These are phyloP conservation scores for Lasioglossum oenotherae DNA, from an alignment of 2,888 invertebrate genomes.

Conservation along the genomic window DNA sequence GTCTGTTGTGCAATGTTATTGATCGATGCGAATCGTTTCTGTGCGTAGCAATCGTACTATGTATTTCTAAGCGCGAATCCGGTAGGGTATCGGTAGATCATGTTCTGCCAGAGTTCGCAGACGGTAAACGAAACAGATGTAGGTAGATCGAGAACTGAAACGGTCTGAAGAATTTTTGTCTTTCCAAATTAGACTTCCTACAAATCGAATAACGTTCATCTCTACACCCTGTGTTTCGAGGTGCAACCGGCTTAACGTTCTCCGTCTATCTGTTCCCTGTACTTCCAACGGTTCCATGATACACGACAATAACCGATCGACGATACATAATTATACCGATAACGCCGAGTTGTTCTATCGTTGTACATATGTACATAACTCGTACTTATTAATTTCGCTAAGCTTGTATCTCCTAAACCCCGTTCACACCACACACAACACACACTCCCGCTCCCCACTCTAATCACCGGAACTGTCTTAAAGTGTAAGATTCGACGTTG, in stretches of 20 bases:
- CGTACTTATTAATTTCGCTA: constrained; percentile 84
- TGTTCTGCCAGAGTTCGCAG: constrained; percentile 1
- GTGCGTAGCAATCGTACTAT: not conserved
- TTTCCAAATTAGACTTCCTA: not conserved
- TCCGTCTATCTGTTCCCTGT: constrained; percentile 25
- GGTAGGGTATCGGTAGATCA: not conserved
- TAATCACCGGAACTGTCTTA: constrained; percentile 39
- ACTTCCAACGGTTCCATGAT: constrained; percentile 31
- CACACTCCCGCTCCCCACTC: constrained; percentile 34
- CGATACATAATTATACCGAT: constrained; percentile 77
- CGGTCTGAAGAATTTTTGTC: not conserved
- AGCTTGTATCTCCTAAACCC: constrained; percentile 73
- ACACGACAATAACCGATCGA: constrained; percentile 74
- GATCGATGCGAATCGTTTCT: not conserved
- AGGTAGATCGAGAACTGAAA: constrained; percentile 23
- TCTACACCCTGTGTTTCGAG: not conserved
- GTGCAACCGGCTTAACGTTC: not conserved
- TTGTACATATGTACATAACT: constrained; percentile 84
- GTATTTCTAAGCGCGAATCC: not conserved
- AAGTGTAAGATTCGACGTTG: constrained; percentile 54
- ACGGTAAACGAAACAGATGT: not conserved
- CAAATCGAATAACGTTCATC: not conserved
- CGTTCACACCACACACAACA: constrained; percentile 27
- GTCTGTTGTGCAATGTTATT: not conserved
- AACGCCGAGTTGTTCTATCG: constrained; percentile 78